Evolutionary conservation across 2,113 vertebrate genomes (phyloP).

Genomic region (Channa maculata): DNA sequence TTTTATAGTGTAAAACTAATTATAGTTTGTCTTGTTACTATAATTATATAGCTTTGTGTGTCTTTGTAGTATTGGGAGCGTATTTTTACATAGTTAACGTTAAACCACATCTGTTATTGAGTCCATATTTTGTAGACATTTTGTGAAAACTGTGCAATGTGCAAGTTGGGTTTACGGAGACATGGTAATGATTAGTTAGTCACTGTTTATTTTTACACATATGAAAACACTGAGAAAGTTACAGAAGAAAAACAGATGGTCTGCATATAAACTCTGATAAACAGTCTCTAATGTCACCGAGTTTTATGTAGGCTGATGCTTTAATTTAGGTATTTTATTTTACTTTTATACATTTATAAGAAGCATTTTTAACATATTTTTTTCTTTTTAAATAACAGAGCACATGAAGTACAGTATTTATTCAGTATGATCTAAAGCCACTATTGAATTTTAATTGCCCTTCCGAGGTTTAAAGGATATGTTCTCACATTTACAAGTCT

Average conservation of each 20-base stretch:
- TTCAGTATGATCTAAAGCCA: not conserved
- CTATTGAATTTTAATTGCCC: not conserved
- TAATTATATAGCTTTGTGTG: conserved; percentile 26
- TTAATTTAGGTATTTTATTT: not conserved
- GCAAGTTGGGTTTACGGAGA: conserved; percentile 36
- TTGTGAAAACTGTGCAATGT: conserved; percentile 12
- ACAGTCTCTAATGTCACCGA: not conserved
- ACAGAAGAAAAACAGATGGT: conserved; percentile 26
- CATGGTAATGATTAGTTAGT: conserved; percentile 29
- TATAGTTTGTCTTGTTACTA: conserved; percentile 33
- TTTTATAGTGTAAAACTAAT: conserved; percentile 25
- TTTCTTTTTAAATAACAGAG: not conserved
- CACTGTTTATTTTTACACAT: conserved; percentile 42
- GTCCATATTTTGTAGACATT: not conserved
- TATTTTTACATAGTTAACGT: conserved; percentile 18
- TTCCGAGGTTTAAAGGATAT: too few relatives aligned
- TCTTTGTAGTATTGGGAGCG: conserved; percentile 11
- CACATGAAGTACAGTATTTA: not conserved
- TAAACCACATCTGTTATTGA: conserved; percentile 15
- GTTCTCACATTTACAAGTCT: too few relatives aligned
- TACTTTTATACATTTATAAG: not conserved
- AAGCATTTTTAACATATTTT: not conserved
- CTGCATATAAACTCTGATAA: not conserved
- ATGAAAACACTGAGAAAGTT: conserved; percentile 27
- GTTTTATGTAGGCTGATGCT: not conserved